These are phyloP conservation scores for Gallinago jamesoni DNA, from an alignment of 2,113 vertebrate species.

Conservation along the genomic window DNA sequence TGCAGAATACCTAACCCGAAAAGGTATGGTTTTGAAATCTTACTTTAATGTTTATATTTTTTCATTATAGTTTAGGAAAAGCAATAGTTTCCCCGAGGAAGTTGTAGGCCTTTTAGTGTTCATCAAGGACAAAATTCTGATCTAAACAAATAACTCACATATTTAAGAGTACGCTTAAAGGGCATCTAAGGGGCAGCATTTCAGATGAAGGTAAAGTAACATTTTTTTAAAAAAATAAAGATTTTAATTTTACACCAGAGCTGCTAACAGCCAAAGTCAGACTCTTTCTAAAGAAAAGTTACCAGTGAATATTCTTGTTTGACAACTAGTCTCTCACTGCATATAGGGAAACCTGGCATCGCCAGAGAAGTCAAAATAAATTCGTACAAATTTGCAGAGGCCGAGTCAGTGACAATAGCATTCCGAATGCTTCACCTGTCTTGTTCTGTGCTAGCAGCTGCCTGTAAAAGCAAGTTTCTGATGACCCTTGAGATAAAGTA, in stretches of 20 bases:
- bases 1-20: conserved; percentile 92
- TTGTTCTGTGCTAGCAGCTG: background rate
- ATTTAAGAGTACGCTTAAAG: background rate
- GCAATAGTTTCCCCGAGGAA: background rate
- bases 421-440: background rate
- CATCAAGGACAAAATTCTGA: background rate
- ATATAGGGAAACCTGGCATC: background rate
- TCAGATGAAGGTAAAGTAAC: background rate
- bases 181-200: background rate
- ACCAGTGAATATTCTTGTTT: background rate
- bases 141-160: background rate
- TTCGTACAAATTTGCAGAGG: background rate
- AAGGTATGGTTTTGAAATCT: conserved; percentile 79
- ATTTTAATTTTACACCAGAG: background rate
- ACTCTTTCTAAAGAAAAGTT: background rate
- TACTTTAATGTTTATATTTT: background rate
- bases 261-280: background rate
- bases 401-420: background rate
- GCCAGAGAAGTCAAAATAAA: background rate
- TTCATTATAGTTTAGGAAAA: background rate
- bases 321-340: background rate
- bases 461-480: background rate
- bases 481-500: background rate
- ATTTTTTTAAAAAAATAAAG: background rate
- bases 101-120: background rate